phyloP scores from a whole-genome alignment of 2,113 vertebrate genomes.

The Crotalus helleri region DNA sequence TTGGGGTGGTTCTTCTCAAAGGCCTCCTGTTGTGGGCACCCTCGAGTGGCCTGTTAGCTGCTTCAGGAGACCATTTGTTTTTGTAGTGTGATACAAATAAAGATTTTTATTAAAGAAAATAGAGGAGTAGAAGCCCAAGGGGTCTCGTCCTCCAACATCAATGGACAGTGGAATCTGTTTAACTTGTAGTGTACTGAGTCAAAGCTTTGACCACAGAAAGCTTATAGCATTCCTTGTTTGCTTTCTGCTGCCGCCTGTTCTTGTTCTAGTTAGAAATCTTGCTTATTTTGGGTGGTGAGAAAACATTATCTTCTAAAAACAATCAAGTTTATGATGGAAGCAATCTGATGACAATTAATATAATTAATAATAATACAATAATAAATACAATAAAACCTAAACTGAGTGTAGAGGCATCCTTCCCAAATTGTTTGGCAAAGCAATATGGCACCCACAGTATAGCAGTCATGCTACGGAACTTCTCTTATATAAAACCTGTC shows the following conservation, averaged over 20 bases:
- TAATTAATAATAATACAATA: too few relatives aligned
- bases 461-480: background rate
- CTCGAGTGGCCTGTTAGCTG: conserved; percentile 44
- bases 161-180: conserved; percentile 38
- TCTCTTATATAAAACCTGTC: background rate
- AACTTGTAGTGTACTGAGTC: conserved; percentile 37
- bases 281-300: background rate
- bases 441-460: background rate
- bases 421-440: background rate
- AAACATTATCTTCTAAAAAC: background rate
- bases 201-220: background rate
- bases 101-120: conserved; percentile 65
- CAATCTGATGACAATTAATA: background rate
- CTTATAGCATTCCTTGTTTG: background rate
- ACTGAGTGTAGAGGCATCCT: background rate
- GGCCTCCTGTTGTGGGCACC: conserved; percentile 57
- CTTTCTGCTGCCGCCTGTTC: background rate
- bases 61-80: conserved; percentile 50
- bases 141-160: conserved; percentile 30
- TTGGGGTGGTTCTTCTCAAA: conserved; percentile 58
- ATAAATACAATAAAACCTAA: background rate
- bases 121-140: conserved; percentile 25
- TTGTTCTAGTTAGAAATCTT: background rate
- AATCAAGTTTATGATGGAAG: background rate
- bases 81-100: conserved; percentile 54